Base-by-base conservation (phyloP, 2,797 vertebrate species). In the Margarornis squamiger region DNA sequence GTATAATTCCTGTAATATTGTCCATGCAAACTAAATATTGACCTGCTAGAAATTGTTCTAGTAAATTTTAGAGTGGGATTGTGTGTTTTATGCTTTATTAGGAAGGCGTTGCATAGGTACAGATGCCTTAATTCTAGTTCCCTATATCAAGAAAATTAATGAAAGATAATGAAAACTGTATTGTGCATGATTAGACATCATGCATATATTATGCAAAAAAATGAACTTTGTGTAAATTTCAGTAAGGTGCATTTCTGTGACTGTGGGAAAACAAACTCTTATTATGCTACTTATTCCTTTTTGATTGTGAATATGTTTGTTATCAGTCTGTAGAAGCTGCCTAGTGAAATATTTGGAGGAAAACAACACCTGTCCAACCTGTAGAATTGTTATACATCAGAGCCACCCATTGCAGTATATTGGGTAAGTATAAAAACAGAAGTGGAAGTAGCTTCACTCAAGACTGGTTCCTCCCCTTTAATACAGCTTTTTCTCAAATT, bases 311-410 rank as follows among this genome's bases (percentile, higher is more conserved):
- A 38, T 95, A 20, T 83, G 78, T 73, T 34, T 94, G 12, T 93
- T 77, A 39, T 6, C 97, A 99, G 99, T 99, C 98, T 99, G 99
- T 97, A 99, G 99, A 97, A 99, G 99, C 98, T 99, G 99, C 97
- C 98, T 99, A 96, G 99, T 99, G 93, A 99, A 99, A 95, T 99
- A 99, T 93, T 97, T 99, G 97, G 99, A 99, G 94, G 99, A 99
- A 97, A 99, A 99, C 97, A 99, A 99, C 98, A 99, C 99, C 48
- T 99, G 99, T 92, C 99, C 99, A 45, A 99, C 99, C 7, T 99
- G 99, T 97, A 98, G 99, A 98, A 99, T 99, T 91, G 99, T 99
- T 97, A 99, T 99, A 98, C 99, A 99, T 97, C 99, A 99, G 98
- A 99, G 99, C 96, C 99, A 99, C 97, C 99, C 99, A 7, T 98